Percentiles rank a stretch among this genome's conserved stretches.
Conservation (phyloP, 2,888 invertebrate genomes). For the Sarcophaga rosellei region DNA sequence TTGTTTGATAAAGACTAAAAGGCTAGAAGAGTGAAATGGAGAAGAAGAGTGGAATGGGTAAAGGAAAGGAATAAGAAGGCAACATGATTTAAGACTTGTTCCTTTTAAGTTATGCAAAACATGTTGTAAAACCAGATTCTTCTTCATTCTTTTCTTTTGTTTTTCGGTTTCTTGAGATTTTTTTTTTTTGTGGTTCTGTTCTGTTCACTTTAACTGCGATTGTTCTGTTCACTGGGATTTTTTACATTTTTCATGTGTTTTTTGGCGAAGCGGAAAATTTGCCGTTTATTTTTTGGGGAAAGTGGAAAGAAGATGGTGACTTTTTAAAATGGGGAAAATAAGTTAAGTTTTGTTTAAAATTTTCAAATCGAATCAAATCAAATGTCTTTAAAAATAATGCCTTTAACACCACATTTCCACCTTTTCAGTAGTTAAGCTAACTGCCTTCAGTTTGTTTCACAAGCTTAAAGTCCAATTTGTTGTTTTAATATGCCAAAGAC, state of each 20-base stretch:
- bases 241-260: background rate
- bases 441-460: too few species aligned
- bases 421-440: too few species aligned
- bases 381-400: too few species aligned
- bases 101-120: conserved; percentile 69
- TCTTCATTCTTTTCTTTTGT: conserved; percentile 34
- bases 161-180: conserved; percentile 9
- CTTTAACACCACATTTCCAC: too few species aligned
- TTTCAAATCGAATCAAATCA: too few species aligned
- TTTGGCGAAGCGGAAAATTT: too few species aligned
- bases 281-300: too few species aligned
- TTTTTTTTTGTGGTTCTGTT: background rate
- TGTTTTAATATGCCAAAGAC: conserved; percentile 48
- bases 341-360: too few species aligned
- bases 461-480: background rate
- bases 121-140: conserved; percentile 69
- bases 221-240: conserved; percentile 21
- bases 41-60: background rate
- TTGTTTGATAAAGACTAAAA: background rate
- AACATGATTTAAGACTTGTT: conserved; percentile 69
- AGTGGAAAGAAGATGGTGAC: too few species aligned
- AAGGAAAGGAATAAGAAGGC: conserved; percentile 45
- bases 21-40: too few species aligned
- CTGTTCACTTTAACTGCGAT: conserved; percentile 7
- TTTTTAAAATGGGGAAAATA: too few species aligned